Percentiles rank a stretch among this genome's conserved stretches.
Conservation (phyloP, 2,113 vertebrate species). For the Candoia aspera region DNA sequence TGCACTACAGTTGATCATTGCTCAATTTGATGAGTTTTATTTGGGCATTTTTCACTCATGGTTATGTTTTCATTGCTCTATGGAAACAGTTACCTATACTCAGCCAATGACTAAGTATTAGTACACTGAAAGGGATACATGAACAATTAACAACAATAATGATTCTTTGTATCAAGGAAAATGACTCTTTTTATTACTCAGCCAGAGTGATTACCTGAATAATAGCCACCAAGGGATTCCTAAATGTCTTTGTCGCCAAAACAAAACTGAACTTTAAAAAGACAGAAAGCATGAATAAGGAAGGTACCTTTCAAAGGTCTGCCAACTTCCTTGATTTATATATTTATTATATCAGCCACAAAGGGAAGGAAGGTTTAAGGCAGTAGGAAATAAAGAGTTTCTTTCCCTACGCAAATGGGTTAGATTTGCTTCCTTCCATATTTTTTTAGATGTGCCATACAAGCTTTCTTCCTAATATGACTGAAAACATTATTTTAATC, state of each 20-base stretch:
- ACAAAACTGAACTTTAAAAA: neutral
- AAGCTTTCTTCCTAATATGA: conserved; percentile 41
- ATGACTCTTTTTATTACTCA: neutral
- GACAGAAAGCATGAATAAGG: neutral
- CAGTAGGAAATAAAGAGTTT: neutral
- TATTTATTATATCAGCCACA: conserved; percentile 47
- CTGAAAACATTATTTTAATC: conserved; percentile 16
- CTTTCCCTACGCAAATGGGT: conserved; percentile 55
- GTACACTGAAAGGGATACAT: neutral
- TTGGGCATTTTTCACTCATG: neutral
- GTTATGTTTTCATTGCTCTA: neutral
- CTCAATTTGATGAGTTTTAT: neutral
- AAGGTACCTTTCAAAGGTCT: neutral
- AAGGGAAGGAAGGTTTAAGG: conserved; percentile 43
- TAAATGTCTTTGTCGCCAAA: conserved; percentile 18
- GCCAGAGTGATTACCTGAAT: conserved; percentile 1
- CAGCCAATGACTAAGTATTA: neutral
- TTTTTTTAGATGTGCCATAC: conserved; percentile 47
- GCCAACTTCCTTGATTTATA: neutral
- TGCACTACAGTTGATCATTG: neutral
- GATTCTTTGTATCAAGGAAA: neutral
- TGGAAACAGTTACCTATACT: neutral
- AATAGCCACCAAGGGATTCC: neutral
- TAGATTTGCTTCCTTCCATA: conserved; percentile 55
- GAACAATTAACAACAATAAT: conserved; percentile 15